A percentile compares a stretch with the other conserved stretches of the same genome.
Conservation (phyloP, 2,113 vertebrate genomes). For the Thamnophis sirtalis region DNA sequence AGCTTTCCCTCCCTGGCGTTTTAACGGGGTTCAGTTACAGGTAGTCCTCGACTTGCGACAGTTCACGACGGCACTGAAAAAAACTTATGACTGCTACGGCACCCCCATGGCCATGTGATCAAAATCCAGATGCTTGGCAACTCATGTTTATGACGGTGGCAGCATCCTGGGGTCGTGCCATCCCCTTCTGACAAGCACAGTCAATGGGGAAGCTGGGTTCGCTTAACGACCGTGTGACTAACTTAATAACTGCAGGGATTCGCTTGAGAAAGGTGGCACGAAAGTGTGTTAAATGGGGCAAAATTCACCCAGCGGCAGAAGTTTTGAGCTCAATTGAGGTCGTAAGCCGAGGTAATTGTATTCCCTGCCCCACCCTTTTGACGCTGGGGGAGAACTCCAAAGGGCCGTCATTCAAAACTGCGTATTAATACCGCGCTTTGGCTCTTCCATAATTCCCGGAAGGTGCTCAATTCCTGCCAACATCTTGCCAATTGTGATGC, state of each 20-base stretch:
- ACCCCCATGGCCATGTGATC: not conserved
- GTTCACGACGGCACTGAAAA: not conserved
- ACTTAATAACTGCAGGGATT: not conserved
- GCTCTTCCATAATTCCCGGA: not conserved
- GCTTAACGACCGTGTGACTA: not conserved
- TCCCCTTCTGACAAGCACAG: not conserved
- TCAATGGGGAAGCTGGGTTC: not conserved
- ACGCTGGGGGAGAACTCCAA: not conserved
- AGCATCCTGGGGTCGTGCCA: accelerated
- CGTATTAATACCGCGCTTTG: not conserved
- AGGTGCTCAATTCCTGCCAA: not conserved
- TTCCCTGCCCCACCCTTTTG: not conserved
- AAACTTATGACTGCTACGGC: not conserved
- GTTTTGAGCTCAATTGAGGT: too few species aligned
- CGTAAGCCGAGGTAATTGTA: not conserved
- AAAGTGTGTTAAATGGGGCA: not conserved
- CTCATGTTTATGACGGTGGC: not conserved
- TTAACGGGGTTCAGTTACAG: not conserved
- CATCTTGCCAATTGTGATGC: not conserved
- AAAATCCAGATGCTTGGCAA: not conserved
- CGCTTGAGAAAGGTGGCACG: not conserved
- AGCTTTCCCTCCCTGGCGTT: not conserved
- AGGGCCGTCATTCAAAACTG: not conserved
- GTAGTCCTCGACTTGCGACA: not conserved
- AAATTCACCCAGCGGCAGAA: not conserved